Evolutionary conservation across 2,797 vertebrate genomes (phyloP), one percentile per base, ranked within the genome.

Genomic region (Poeciliopsis infans): DNA sequence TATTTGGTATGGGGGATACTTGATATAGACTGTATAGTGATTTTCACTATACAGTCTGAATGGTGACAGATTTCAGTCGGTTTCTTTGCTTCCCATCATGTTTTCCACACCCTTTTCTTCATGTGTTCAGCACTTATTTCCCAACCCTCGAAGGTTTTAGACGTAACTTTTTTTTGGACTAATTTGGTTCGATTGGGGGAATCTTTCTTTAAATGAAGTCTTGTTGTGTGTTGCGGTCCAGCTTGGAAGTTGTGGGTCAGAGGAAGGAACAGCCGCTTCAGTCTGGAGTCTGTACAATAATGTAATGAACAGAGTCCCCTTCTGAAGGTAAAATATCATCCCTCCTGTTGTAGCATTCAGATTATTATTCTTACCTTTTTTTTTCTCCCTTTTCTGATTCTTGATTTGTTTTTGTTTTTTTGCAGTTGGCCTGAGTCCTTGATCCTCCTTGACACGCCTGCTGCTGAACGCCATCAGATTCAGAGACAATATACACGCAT

Each of bases 261-360:
- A 89, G 91, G 11, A 81, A 93, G 1, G 95, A 94, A 51, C 93
- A 93, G 47, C 59, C 89, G 0, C 87, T 96, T 59, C 97, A 97
- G 91, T 97, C 97, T 1, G 96, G 97, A 72, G 97, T 98, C 36
- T 99, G 98, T 90, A 95, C 96, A 83, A 64, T 98, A 73, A 98
- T 99, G 98, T 99, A 96, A 98, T 87, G 82, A 68, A 45, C 75
- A 57, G 46, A 13, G 12, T 7, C 41, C 55, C 13, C 70, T 46
- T 46, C 39, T 55, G 31, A n/a, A 70, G 68, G 68, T 70, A 70
- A 70, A 70, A 16, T 46, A 45, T 46, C 11, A 16, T 16, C 7
- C 7, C n/a, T 28, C 7, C n/a, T 28, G 43, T n/a, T 45, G 39
- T n/a, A 7, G 68, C 25, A 45, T 46, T 43, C 23, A 25, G 23